Conservation (phyloP, 2,113 vertebrate species). For the Octodon degus region DNA sequence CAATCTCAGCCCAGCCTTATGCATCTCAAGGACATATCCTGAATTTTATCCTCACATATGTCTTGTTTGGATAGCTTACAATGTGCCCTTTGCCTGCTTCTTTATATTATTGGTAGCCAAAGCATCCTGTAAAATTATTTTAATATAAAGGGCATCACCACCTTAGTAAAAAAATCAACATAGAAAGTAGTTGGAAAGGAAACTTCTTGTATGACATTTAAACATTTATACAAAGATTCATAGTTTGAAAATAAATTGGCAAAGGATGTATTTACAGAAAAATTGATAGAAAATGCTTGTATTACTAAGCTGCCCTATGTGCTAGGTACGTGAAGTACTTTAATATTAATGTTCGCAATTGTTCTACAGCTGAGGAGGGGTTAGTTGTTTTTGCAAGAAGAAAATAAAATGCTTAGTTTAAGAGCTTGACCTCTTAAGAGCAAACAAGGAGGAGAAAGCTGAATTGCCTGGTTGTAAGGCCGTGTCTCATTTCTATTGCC, state of each 20-base stretch:
- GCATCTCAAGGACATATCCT: constrained; percentile 21
- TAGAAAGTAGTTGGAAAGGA: constrained; percentile 25
- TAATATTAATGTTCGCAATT: constrained; percentile 41
- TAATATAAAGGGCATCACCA: background rate
- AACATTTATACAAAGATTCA: constrained; percentile 21
- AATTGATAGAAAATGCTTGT: background rate
- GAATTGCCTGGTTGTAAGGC: background rate
- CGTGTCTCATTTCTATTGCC: background rate
- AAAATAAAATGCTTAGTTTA: constrained; percentile 28
- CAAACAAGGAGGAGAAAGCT: background rate
- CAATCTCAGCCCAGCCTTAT: background rate
- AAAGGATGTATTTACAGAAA: constrained; percentile 15
- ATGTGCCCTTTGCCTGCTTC: constrained; percentile 38
- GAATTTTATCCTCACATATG: background rate
- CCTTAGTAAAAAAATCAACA: constrained; percentile 20
- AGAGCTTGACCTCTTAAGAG: background rate
- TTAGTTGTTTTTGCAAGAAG: background rate
- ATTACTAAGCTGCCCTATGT: background rate
- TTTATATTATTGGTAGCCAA: constrained; percentile 33
- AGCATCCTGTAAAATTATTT: constrained; percentile 35
- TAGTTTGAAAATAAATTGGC: constrained; percentile 42
- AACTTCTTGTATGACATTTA: constrained; percentile 27
- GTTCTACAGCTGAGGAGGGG: background rate
- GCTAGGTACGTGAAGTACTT: background rate
- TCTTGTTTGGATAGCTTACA: constrained; percentile 43